Percentiles rank a stretch among this genome's conserved stretches.
Conservation (phyloP, 2,113 vertebrate species). For the Murina feae region DNA sequence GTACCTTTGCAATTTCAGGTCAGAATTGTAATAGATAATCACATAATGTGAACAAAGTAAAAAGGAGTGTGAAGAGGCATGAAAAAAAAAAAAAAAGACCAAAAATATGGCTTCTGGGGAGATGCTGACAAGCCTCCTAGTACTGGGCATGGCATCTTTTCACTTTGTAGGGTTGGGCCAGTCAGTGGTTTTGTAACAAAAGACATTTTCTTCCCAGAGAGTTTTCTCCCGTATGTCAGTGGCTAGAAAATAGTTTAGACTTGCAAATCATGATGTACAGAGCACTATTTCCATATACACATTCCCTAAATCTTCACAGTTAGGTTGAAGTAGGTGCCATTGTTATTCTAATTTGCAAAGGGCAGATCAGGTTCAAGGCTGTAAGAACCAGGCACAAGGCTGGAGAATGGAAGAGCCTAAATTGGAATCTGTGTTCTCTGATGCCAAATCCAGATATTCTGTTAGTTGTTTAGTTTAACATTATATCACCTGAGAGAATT, state of each 20-base stretch:
- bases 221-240: background rate
- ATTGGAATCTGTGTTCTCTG: background rate
- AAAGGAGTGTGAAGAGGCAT: background rate
- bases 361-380: background rate
- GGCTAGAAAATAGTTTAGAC: background rate
- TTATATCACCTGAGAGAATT: background rate
- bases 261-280: background rate
- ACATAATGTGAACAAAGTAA: background rate
- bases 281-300: background rate
- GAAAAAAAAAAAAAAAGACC: background rate
- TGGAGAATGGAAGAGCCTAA: background rate
- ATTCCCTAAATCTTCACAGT: background rate
- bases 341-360: background rate
- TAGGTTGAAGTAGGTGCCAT: background rate
- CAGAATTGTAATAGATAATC: background rate
- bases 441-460: background rate
- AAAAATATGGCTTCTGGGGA: background rate
- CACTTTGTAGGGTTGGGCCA: background rate
- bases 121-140: background rate
- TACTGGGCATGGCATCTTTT: background rate
- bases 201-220: background rate
- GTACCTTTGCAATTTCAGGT: background rate
- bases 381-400: background rate
- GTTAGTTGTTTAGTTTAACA: background rate
- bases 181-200: background rate